phyloP scores from a whole-genome alignment of 2,113 vertebrate species.

The Taurulus bubalis region DNA sequence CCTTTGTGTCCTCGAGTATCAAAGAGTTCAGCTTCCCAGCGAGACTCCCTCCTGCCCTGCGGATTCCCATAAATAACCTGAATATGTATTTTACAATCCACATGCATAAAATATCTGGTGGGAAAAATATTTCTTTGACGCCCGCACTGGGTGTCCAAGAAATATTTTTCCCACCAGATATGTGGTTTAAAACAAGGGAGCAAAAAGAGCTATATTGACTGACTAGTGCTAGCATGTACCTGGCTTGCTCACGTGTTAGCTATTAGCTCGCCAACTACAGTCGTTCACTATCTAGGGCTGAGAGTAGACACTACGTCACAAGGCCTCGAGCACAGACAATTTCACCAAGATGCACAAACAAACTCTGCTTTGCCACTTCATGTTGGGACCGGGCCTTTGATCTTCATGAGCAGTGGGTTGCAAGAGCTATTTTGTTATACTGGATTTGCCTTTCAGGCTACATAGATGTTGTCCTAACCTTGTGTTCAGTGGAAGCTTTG shows the following conservation, averaged over 20 bases:
- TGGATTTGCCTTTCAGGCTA: neutral
- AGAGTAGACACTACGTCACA: neutral
- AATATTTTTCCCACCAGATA: no score
- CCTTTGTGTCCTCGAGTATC: slow-evolving; percentile 55
- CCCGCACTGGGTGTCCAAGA: no score
- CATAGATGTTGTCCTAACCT: neutral
- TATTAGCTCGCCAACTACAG: neutral
- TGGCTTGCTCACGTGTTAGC: neutral
- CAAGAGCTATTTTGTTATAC: neutral
- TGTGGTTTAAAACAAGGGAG: no score
- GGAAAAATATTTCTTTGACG: slow-evolving; percentile 22
- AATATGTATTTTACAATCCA: slow-evolving; percentile 55
- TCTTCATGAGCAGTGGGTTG: neutral
- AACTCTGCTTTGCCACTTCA: neutral
- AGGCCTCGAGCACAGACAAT: neutral
- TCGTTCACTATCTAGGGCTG: neutral
- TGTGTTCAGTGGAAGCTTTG: neutral
- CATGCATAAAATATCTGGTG: slow-evolving; percentile 37
- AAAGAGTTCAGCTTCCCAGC: slow-evolving; percentile 58
- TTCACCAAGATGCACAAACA: neutral
- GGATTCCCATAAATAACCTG: slow-evolving; percentile 55
- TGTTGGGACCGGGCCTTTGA: neutral
- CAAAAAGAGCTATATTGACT: neutral
- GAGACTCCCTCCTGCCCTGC: slow-evolving; percentile 23
- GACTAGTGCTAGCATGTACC: neutral